phyloP scores from a whole-genome alignment of 2,888 invertebrate genomes.

The Dynastes grantii region DNA sequence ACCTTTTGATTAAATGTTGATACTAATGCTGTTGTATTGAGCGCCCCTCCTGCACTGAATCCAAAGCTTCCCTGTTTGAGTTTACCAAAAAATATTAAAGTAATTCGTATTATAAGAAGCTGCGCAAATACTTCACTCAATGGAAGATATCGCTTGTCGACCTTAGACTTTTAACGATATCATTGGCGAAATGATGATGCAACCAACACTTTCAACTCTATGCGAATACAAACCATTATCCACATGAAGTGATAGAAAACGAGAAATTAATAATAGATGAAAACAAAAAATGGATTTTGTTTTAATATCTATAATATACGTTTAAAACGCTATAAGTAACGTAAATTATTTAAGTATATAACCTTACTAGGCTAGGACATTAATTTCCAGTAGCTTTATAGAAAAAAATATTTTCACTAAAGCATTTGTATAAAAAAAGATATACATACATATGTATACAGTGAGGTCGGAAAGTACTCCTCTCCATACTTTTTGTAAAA shows the following conservation, averaged over 20 bases:
- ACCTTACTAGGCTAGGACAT: no score
- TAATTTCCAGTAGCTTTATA: no score
- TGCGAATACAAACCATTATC: slow-evolving; percentile 24
- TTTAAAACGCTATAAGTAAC: neutral
- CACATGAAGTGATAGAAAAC: slow-evolving; percentile 35
- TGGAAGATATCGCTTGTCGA: slow-evolving; percentile 55
- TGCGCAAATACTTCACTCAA: slow-evolving; percentile 42
- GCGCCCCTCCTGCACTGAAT: slow-evolving; percentile 55
- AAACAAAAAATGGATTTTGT: slow-evolving; percentile 4
- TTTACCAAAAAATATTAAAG: slow-evolving; percentile 45
- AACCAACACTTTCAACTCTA: slow-evolving; percentile 29
- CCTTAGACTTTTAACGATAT: slow-evolving; percentile 59
- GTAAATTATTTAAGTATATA: no score
- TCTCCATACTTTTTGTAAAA: no score
- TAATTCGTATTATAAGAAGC: slow-evolving; percentile 3
- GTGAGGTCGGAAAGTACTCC: no score
- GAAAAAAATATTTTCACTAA: no score
- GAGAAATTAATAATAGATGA: slow-evolving; percentile 14
- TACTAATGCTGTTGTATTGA: slow-evolving; percentile 39
- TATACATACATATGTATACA: no score
- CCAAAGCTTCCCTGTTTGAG: slow-evolving; percentile 41
- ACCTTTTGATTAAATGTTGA: slow-evolving; percentile 66
- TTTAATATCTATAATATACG: slow-evolving; percentile 6
- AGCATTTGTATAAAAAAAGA: no score
- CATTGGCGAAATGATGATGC: slow-evolving; percentile 35